A percentile compares a stretch with the other conserved stretches of the same genome.
These are phyloP conservation scores for Botia kubotai DNA, from an alignment of 2,797 vertebrate species.

Conservation along the genomic window DNA sequence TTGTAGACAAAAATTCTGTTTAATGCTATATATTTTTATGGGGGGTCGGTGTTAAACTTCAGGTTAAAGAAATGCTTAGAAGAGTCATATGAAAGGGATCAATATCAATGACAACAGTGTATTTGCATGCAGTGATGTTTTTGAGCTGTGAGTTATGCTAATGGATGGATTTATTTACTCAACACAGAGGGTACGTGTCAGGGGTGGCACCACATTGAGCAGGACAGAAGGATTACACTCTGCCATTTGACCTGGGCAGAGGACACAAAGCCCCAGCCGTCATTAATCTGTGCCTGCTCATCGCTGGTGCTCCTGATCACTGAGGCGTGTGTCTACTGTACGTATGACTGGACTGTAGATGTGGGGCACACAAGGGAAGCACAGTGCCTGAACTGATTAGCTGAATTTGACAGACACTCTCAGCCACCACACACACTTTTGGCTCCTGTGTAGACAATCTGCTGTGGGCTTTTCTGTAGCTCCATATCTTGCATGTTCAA, in stretches of 20 bases:
- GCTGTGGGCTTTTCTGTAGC: not conserved
- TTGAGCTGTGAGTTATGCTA: not conserved
- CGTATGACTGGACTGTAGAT: constrained; percentile 22
- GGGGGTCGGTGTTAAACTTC: too few species aligned
- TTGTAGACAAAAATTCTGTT: too few species aligned
- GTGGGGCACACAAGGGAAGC: constrained; percentile 36
- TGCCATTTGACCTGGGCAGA: constrained; percentile 36
- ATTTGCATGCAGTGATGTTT: constrained; percentile 16
- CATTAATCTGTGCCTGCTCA: constrained; percentile 43
- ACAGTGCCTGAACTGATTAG: constrained; percentile 15
- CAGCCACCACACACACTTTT: not conserved
- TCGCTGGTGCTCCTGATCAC: not conserved
- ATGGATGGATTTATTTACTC: not conserved
- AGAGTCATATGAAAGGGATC: not conserved
- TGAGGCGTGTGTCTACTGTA: constrained; percentile 17
- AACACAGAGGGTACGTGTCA: constrained; percentile 39
- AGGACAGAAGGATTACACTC: constrained; percentile 40
- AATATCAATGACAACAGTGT: not conserved
- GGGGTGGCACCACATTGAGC: constrained; percentile 1
- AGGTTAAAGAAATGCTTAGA: not conserved
- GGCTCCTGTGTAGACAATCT: not conserved
- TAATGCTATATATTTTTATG: too few species aligned
- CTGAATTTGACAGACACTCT: constrained; percentile 12
- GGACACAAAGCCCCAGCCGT: constrained; percentile 13
- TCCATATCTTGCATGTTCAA: not conserved